Evolutionary conservation across 2,888 invertebrate species (phyloP), one percentile per base, ranked within the genome.

Genomic region (Drosophila cognata): DNA sequence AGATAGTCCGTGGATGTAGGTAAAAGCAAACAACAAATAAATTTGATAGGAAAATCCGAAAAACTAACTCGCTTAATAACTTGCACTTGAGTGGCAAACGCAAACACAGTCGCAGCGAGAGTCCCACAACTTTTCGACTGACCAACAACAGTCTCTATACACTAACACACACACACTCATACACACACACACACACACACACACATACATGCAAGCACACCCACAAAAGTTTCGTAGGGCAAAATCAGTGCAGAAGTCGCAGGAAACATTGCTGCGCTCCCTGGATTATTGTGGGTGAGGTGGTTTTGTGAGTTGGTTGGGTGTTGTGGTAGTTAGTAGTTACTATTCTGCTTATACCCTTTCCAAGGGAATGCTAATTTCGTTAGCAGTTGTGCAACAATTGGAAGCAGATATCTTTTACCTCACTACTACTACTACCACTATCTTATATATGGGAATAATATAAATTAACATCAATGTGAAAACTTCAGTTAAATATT

Each of bases 41-140:
- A 79, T 79, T 79, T 79, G 82, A 79, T 79, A 81, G 79, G 77
- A 74, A 79, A 81, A 81, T 81, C 79, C 82, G 67, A 77, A 81
- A 81, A 82, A 79, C 81, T 81, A 82, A 82, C 81, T 81, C 77
- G 79, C 82, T 82, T 82, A 81, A 82, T 81, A 81, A 81, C 82
- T 81, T 69, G 77, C 77, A 81, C 81, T 81, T 82, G 77, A 77
- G 82, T 76, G 81, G 77, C 77, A 81, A 82, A 82, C 56, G 82
- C 82, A 81, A 81, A 81, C 78, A 81, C 60, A 77, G 60, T 62
- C 80, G 55, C 57, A 46, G 56, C 43, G 36, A 57, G 58, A 64
- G 57, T 72, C 67, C 62, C 72, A 57, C 56, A 70, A 60, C 70
- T 77, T 74, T 64, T 33, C 50, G 50, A 76, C 76, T 74, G 71